Conservation (phyloP, 2,113 vertebrate species). For the Dryoscopus gambensis region DNA sequence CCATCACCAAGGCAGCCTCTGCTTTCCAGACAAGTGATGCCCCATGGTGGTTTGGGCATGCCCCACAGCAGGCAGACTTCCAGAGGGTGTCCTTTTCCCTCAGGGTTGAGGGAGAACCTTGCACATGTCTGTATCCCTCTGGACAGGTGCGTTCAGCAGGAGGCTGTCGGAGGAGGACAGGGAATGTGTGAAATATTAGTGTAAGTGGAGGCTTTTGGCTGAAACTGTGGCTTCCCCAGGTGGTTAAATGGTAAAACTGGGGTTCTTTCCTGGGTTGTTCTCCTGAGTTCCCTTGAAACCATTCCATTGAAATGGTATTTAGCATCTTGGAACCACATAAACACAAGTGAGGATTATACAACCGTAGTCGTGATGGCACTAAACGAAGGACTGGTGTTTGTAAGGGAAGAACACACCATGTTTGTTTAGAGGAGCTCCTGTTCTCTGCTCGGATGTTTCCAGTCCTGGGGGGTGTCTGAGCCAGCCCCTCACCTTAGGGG, state of each 20-base stretch:
- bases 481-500: background rate
- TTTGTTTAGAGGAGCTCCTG: background rate
- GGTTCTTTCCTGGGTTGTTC: background rate
- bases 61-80: background rate
- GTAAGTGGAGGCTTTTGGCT: background rate
- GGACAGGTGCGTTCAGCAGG: background rate
- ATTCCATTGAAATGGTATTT: background rate
- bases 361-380: background rate
- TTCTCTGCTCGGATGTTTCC: background rate
- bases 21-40: background rate
- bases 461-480: background rate
- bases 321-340: background rate
- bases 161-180: background rate
- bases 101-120: background rate
- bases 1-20: background rate
- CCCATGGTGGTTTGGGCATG: background rate
- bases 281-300: background rate
- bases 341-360: background rate
- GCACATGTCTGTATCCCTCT: background rate
- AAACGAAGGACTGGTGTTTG: background rate
- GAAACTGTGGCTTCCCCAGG: background rate
- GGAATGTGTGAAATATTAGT: background rate
- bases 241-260: background rate
- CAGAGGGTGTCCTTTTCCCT: background rate
- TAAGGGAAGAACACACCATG: fast-evolving